Base-by-base conservation (phyloP, 2,113 vertebrate species). In the Pedionomus torquatus region DNA sequence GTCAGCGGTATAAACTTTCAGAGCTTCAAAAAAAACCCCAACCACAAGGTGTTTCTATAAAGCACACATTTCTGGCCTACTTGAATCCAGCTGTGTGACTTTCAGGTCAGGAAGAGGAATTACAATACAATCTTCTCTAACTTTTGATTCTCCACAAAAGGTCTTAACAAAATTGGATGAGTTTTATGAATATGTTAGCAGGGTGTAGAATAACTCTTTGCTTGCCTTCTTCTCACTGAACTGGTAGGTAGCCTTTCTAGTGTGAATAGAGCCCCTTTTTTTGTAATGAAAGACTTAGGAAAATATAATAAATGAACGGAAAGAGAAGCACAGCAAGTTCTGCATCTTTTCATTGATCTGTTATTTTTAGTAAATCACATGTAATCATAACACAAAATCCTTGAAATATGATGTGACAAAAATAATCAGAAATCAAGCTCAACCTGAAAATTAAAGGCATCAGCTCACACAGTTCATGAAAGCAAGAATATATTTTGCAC, bases 1-100 rank as follows among this genome's bases (percentile, higher is more conserved):
- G 94, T 96, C 96, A 97, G 83, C 26, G 0, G 54, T 92, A 87
- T n/a, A 76, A 96, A 95, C 87, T 96, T 95, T 92, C 83, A 90
- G 88, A 89, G 87, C 71, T 83, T 95, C 44, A 94, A 78, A 94
- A 90, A 89, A 77, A 68, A 17, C 13, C 78, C 70, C 86, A 90
- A 23, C 84, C 71, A 83, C 57, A 93, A 87, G 94, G 83, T 92
- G 87, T 72, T 96, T 93, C 94, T 95, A 83, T 79, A 96, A 96
- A 97, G 92, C 85, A 88, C 39, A 7, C 46, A 87, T 96, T 95
- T 97, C 93, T 94, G 88, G 81, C 90, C 95, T 95, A 95, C 94
- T 97, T 94, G 97, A 97, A 97, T 95, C 95, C 95, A 96, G 77
- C 95, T 96, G 93, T 91, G 90, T 95, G 93, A 93, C 93, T 96